Evolutionary conservation across 2,113 vertebrate species (phyloP).

Genomic region (Leucopsar rothschildi): DNA sequence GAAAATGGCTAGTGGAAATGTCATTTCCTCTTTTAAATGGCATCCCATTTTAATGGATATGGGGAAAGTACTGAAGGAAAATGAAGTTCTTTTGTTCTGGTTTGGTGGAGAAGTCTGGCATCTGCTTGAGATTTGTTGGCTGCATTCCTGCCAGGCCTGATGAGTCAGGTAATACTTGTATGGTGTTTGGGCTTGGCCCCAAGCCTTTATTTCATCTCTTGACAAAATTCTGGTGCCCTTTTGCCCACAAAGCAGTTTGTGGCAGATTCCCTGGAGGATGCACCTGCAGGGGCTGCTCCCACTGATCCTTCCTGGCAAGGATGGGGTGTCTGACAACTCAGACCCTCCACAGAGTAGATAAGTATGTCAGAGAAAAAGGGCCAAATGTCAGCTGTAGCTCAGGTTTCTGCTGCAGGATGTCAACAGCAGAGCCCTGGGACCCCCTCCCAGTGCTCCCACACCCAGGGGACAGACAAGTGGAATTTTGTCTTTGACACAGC

Average conservation of each 20-base stretch:
- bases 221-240: neutral
- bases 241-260: neutral
- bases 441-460: neutral
- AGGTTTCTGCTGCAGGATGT: neutral
- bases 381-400: neutral
- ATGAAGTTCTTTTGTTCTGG: neutral
- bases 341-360: fast-evolving
- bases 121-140: neutral
- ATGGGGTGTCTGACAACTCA: neutral
- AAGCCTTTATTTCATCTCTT: neutral
- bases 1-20: neutral
- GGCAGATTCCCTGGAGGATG: neutral
- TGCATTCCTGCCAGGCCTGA: fast-evolving
- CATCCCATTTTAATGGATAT: neutral
- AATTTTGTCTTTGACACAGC: neutral
- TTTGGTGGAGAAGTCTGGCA: neutral
- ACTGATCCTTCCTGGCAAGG: neutral
- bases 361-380: neutral
- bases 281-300: neutral
- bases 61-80: neutral
- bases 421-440: neutral
- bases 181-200: neutral
- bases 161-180: too few species aligned
- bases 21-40: neutral
- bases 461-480: neutral